Evolutionary conservation across 2,113 vertebrate species (phyloP), one percentile per base, ranked within the genome.

Genomic region (Brachyhypopomus gauderio): DNA sequence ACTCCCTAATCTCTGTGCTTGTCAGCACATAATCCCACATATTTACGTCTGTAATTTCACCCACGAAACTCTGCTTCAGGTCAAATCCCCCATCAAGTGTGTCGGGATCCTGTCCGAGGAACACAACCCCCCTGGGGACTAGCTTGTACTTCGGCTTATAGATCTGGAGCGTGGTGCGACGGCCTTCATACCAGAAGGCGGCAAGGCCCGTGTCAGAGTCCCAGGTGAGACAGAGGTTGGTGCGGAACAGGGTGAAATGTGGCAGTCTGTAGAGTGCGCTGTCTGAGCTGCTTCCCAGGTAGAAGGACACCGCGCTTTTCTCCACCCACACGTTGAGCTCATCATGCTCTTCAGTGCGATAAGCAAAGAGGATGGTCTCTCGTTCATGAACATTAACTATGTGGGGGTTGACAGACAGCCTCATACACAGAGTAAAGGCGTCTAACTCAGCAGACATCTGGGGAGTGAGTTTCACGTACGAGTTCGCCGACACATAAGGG

Each of bases 21-120:
- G 90, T 85, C 5, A 95, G 88, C 4, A 95, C 92, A 58, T 79
- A 87, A 83, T 94, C 92, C 94, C 94, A 95, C 94, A 95, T 93
- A 22, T 93, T 89, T 58, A 95, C 78, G 30, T 94, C 93, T 0
- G 90, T 89, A 74, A 95, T 80, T 84, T 94, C 93, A 0, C 94
- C 94, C 0, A 93, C 88, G 7, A 92, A 95, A 83, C 91, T 93
- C 85, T 93, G 91, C 16, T 77, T 19, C 1, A 84, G 79, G 56
- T 95, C 92, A 60, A 92, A 84, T 0, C 70, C 77, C 0, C 89
- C 88, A 17, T 91, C 74, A 77, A 89, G 85, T 20, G 78, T 85
- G 79, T 93, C 92, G 0, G 91, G 86, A 77, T 94, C 93, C 78
- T 93, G 93, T 4, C 94, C 93, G 52, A 95, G 84, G 14, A 94